These are phyloP conservation scores for Nothocercus julius DNA, from an alignment of 2,113 vertebrate species.

Conservation along the genomic window DNA sequence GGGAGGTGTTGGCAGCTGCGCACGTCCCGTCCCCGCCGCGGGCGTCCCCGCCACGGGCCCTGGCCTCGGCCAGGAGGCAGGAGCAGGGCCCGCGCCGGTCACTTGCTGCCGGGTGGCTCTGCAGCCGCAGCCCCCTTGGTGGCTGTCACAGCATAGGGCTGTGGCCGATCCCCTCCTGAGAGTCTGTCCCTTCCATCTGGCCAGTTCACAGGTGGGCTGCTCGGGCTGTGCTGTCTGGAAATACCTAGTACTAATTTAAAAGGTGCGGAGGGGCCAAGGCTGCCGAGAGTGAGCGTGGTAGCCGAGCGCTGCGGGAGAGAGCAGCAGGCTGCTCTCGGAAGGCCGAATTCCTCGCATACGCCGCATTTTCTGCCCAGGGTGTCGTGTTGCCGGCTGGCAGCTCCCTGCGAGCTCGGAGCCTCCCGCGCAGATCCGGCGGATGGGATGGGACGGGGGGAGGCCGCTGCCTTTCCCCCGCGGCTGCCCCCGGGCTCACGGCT, in stretches of 20 bases:
- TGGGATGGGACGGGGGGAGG: slow-evolving; percentile 26
- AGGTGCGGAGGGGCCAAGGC: background rate
- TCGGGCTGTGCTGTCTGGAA: background rate
- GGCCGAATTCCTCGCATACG: slow-evolving; percentile 60
- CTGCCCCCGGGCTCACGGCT: background rate
- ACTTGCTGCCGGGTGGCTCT: background rate
- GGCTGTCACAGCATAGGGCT: background rate
- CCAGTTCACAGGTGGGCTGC: background rate
- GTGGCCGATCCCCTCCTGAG: background rate
- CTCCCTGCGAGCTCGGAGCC: slow-evolving; percentile 36
- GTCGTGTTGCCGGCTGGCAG: slow-evolving; percentile 67
- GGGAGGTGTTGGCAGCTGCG: background rate
- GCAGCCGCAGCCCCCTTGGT: accelerated
- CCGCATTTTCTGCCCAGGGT: slow-evolving; percentile 69
- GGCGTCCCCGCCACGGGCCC: no score
- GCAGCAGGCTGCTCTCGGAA: slow-evolving; percentile 13
- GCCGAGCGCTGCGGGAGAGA: slow-evolving; percentile 39
- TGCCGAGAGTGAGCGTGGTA: background rate
- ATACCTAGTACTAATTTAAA: background rate
- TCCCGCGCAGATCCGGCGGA: background rate
- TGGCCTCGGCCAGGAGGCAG: background rate
- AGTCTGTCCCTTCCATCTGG: accelerated
- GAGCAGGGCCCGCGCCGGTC: background rate
- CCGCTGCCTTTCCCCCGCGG: background rate
- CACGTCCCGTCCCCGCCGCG: no score